Percentiles rank a stretch among this genome's conserved stretches.
Evolutionary conservation across 2,113 vertebrate genomes (phyloP).

Genomic region (Sapayoa aenigma): DNA sequence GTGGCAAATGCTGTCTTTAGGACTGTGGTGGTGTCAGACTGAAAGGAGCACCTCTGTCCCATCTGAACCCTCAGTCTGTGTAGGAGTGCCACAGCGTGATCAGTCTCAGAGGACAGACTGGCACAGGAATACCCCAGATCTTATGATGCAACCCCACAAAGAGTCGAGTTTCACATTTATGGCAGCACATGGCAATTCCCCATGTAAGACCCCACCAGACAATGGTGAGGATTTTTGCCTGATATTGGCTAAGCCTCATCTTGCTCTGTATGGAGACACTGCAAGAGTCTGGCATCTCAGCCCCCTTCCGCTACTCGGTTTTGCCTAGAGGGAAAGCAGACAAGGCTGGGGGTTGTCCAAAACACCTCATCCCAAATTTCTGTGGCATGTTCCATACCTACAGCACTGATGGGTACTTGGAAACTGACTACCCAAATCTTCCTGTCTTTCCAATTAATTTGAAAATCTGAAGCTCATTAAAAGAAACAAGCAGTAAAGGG

Average conservation of each 20-base stretch:
- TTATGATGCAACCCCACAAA: fast-evolving
- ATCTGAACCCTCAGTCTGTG: background rate
- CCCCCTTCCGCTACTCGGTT: background rate
- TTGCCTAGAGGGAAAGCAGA: background rate
- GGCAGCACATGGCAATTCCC: background rate
- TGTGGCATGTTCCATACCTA: background rate
- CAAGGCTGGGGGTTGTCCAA: background rate
- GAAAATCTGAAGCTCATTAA: background rate
- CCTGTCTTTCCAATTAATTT: background rate
- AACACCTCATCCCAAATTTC: background rate
- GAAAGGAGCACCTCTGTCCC: background rate
- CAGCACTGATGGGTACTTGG: background rate
- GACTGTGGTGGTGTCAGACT: background rate
- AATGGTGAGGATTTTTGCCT: background rate
- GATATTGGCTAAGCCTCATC: background rate
- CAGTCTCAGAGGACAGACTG: background rate
- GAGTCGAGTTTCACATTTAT: fast-evolving
- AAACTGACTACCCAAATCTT: background rate
- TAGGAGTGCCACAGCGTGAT: too few relatives aligned
- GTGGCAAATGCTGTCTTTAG: background rate
- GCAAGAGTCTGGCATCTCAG: background rate
- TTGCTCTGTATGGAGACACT: background rate
- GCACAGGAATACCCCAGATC: background rate
- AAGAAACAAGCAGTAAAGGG: background rate
- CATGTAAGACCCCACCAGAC: background rate